phyloP scores from a whole-genome alignment of 2,888 invertebrate species.

The Dendrolimus pini region DNA sequence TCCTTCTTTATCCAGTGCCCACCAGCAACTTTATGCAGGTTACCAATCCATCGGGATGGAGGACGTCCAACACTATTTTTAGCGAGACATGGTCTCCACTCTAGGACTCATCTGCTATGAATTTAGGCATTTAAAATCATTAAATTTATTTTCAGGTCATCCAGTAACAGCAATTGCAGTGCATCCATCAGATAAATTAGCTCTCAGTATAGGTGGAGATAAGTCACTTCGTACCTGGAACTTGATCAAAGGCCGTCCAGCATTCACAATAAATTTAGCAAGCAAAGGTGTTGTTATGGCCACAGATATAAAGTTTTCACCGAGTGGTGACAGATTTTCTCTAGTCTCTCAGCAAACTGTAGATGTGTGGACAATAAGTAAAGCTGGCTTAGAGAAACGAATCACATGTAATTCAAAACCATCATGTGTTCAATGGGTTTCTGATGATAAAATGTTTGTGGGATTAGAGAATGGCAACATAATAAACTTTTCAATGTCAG shows the following conservation, averaged over 20 bases:
- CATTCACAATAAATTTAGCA: conserved; percentile 91
- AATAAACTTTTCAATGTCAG: conserved; percentile 73
- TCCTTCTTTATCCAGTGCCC: too few species aligned
- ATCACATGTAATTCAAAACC: conserved; percentile 83
- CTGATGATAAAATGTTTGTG: conserved; percentile 78
- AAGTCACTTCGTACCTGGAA: conserved; percentile 94
- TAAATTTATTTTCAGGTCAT: conserved; percentile 52
- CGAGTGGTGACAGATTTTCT: conserved; percentile 85
- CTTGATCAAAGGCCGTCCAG: conserved; percentile 92
- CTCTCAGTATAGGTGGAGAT: conserved; percentile 91
- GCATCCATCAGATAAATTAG: conserved; percentile 93
- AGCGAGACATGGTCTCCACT: too few species aligned
- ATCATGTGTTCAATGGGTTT: conserved; percentile 81
- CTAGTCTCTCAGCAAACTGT: conserved; percentile 83
- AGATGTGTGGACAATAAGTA: conserved; percentile 88
- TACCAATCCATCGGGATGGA: too few species aligned
- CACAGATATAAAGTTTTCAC: conserved; percentile 82
- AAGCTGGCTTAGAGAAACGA: conserved; percentile 82
- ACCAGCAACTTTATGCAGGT: too few species aligned
- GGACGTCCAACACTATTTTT: too few species aligned
- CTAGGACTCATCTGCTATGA: too few species aligned
- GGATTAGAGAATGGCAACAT: conserved; percentile 87
- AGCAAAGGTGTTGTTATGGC: conserved; percentile 76
- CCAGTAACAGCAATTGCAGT: conserved; percentile 85
- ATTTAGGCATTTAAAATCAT: too few species aligned